These are phyloP conservation scores for Lamellibrachia luymesi DNA, from an alignment of 1,140 invertebrate genomes.

Conservation along the genomic window DNA sequence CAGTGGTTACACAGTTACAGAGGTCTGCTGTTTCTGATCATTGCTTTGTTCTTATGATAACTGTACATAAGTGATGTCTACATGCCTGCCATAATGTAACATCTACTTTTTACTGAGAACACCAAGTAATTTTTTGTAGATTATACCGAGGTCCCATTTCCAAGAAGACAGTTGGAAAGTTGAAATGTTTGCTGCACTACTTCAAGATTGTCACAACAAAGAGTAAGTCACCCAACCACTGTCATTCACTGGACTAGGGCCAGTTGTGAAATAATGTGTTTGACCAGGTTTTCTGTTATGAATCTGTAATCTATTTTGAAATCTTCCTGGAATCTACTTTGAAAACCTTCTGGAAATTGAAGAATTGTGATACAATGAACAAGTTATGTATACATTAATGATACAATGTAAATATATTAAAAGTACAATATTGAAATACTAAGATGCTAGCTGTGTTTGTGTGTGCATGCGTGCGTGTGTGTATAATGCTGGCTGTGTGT, in stretches of 20 bases:
- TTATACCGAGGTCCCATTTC: neutral
- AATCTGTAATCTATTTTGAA: too few relatives aligned
- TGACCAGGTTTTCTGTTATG: too few relatives aligned
- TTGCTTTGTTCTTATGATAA: neutral
- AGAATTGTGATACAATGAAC: too few relatives aligned
- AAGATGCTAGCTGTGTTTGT: neutral
- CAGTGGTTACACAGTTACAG: neutral
- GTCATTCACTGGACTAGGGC: neutral
- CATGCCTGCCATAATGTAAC: too few relatives aligned
- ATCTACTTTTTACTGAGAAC: neutral
- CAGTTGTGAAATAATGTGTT: too few relatives aligned
- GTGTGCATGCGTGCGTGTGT: neutral
- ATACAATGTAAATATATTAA: too few relatives aligned
- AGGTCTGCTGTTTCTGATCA: neutral
- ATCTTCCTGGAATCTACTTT: too few relatives aligned
- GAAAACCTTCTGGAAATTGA: too few relatives aligned
- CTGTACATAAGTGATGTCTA: too few relatives aligned
- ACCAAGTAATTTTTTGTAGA: neutral
- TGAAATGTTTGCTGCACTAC: conserved; percentile 87
- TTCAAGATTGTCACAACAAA: conserved; percentile 71
- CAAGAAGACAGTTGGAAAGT: conserved; percentile 66
- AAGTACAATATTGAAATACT: too few relatives aligned
- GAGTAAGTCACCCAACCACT: neutral
- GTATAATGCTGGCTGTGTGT: too few relatives aligned
- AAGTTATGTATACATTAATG: too few relatives aligned